Percentiles rank a stretch among this genome's conserved stretches.
Conservation (phyloP, 2,113 vertebrate genomes). For the Bubo bubo region DNA sequence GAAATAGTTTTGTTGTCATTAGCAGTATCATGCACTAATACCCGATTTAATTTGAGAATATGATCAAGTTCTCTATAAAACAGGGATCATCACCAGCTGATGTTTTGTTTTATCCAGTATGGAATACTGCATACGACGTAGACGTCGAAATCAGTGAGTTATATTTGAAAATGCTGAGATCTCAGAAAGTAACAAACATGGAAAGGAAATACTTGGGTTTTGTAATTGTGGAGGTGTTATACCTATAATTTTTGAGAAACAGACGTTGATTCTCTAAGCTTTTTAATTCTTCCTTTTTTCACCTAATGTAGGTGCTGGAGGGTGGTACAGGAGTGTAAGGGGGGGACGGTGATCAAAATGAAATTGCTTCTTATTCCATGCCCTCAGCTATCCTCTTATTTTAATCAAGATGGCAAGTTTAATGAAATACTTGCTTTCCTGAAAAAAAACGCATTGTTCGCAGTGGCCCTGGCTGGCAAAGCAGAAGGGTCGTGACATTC, state of each 20-base stretch:
- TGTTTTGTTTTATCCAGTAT: not conserved
- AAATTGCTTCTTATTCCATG: not conserved
- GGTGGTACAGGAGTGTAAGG: not conserved
- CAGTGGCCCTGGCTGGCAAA: not conserved
- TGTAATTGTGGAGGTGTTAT: not conserved
- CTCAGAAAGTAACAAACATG: not conserved
- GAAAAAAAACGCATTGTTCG: not conserved
- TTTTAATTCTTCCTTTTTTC: not conserved
- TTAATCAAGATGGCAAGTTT: not conserved
- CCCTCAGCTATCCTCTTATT: not conserved
- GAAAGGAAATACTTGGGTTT: not conserved
- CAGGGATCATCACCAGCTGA: not conserved
- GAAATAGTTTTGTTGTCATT: constrained; percentile 46
- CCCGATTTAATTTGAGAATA: constrained; percentile 46
- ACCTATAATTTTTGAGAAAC: not conserved
- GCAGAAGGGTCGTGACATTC: not conserved
- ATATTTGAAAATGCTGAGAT: not conserved
- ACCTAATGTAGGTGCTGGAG: not conserved
- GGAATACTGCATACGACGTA: not conserved
- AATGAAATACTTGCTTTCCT: not conserved
- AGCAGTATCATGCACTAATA: constrained; percentile 44
- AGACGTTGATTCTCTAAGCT: not conserved
- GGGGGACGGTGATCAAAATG: not conserved
- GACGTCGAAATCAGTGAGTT: not conserved
- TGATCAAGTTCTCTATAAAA: constrained; percentile 25